Base-by-base conservation (phyloP, 1,140 invertebrate genomes). In the Heliconius hewitsoni region DNA sequence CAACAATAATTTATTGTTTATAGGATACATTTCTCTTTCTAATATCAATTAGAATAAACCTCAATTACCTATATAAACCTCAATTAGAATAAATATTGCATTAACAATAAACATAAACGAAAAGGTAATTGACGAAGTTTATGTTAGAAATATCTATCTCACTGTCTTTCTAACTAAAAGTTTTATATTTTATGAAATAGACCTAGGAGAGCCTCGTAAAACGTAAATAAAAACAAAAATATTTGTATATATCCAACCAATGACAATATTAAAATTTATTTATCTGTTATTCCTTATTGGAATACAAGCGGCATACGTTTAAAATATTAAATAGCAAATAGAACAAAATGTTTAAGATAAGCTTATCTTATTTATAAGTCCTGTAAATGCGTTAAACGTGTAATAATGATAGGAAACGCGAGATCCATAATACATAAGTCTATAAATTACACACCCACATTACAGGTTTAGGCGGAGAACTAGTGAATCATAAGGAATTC, bases 401-500 rank as follows among this genome's bases (percentile, higher is more conserved):
- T 80, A 73, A 71, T 73, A 73, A 76, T 50, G 66, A 76, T 72
- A 73, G 79, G 74, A 73, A 80, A 80, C 30, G 46, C 55, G 71
- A 76, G 72, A 52, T 74, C 71, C 30, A 39, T 76, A 73, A 73
- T 73, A 52, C 75, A 60, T 73, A 76, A 72, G 70, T 27, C 46
- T 72, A 57, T 76, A 76, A 77, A 77, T 81, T 76, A 76, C 74
- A 77, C 72, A 27, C 79, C 79, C 79, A 81, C 79, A 27, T 30
- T 50, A 27, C 72, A 55, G 79, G 79, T 77, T 80, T 57, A 55
- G 74, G 77, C 77, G 77, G 75, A 77, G 70, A 71, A 77, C 75
- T 77, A 81, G 83, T 89, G 86, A 88, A 76, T 89, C 87, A 90
- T 82, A 73, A 82, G 70, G 78, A 76, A 83, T 80, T 85, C n/a